phyloP scores from a whole-genome alignment of 2,888 invertebrate species.

The Temnothorax rugatulus region DNA sequence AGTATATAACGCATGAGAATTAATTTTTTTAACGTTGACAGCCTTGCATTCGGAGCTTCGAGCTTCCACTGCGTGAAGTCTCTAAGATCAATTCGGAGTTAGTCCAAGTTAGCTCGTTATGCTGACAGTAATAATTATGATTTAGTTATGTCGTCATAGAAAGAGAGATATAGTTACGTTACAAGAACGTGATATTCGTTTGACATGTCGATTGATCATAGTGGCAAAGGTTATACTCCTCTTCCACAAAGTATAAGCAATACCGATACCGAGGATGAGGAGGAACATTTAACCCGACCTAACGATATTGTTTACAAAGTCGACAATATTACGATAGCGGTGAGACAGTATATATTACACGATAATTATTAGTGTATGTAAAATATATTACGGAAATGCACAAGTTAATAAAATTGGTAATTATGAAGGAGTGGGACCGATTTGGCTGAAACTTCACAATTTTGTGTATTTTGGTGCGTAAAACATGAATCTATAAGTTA shows the following conservation, averaged over 20 bases:
- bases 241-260: conserved; percentile 92
- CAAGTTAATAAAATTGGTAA: background rate
- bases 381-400: background rate
- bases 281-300: conserved; percentile 76
- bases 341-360: conserved; percentile 39
- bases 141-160: background rate
- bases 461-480: too few species aligned
- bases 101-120: background rate
- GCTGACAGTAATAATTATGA: background rate
- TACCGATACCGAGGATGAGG: conserved; percentile 92
- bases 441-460: too few species aligned
- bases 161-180: background rate
- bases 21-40: too few species aligned
- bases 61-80: too few species aligned
- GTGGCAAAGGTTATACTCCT: conserved; percentile 89
- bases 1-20: too few species aligned
- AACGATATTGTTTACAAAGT: conserved; percentile 52
- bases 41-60: too few species aligned
- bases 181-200: background rate
- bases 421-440: too few species aligned
- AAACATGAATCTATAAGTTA: too few species aligned
- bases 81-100: background rate
- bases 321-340: conserved; percentile 64
- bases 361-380: conserved; percentile 6
- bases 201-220: conserved; percentile 78